Percentiles rank a stretch among this genome's conserved stretches.
These are phyloP conservation scores for Dicentrarchus labrax DNA, from an alignment of 2,113 vertebrate genomes.

Conservation along the genomic window DNA sequence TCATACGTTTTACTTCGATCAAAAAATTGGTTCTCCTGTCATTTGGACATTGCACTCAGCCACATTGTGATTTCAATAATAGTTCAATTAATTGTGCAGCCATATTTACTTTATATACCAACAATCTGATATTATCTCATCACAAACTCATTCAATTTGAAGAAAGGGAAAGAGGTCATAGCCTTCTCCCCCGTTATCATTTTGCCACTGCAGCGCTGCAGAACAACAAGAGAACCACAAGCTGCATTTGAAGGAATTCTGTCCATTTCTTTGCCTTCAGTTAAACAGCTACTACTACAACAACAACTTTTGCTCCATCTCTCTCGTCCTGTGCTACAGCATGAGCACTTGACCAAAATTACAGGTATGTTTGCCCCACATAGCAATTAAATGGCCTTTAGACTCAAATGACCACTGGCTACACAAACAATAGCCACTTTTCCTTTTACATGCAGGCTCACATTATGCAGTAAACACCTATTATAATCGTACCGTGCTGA, in stretches of 20 bases:
- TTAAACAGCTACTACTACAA: slow-evolving; percentile 3
- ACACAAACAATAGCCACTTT: slow-evolving; percentile 71
- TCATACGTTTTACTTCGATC: too few relatives aligned
- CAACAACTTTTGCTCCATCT: slow-evolving; percentile 20
- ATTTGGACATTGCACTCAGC: too few relatives aligned
- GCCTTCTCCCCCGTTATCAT: background rate
- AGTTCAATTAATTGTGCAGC: too few relatives aligned
- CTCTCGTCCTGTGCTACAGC: slow-evolving; percentile 43
- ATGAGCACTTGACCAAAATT: slow-evolving; percentile 70
- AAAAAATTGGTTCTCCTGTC: too few relatives aligned
- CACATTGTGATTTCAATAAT: too few relatives aligned
- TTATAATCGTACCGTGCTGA: slow-evolving; percentile 45
- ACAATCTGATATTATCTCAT: too few relatives aligned
- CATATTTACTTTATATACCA: background rate
- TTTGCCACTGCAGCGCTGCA: background rate
- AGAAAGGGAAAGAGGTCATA: background rate
- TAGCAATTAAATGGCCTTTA: slow-evolving; percentile 65
- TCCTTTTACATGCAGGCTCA: slow-evolving; percentile 49
- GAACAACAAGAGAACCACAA: slow-evolving; percentile 27
- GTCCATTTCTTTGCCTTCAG: slow-evolving; percentile 32
- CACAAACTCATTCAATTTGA: background rate
- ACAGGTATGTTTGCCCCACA: slow-evolving; percentile 56
- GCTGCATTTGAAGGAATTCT: slow-evolving; percentile 9
- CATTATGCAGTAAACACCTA: slow-evolving; percentile 60
- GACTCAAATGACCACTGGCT: slow-evolving; percentile 60